Percentiles rank a stretch among this genome's conserved stretches.
phyloP scores from a whole-genome alignment of 2,888 invertebrate species.

The Pristionchus arcanus region DNA sequence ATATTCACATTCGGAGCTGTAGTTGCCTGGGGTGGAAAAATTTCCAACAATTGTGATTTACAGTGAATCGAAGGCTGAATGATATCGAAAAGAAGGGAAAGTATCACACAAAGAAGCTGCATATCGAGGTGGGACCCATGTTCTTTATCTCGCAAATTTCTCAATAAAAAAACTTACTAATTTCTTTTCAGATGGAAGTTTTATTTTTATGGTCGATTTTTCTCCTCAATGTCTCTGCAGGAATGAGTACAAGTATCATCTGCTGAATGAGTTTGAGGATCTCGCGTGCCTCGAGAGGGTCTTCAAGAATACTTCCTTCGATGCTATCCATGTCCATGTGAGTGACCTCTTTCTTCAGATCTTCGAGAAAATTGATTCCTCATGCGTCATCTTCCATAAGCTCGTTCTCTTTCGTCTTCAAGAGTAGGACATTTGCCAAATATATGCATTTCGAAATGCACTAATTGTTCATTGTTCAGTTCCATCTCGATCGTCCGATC shows the following conservation, averaged over 20 bases:
- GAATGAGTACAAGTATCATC: conserved; percentile 29
- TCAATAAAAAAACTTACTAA: no score
- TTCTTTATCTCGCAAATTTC: neutral
- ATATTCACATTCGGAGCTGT: no score
- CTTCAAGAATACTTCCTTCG: conserved; percentile 1
- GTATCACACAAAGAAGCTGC: neutral
- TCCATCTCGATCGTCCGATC: neutral
- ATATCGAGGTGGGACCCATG: neutral
- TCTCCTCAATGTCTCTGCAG: neutral
- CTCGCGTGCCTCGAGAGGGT: conserved; percentile 15
- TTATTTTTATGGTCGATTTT: neutral
- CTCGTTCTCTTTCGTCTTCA: no score
- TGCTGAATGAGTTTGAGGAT: neutral
- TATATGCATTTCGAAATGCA: neutral
- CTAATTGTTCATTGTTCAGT: neutral
- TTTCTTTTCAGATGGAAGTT: conserved; percentile 2
- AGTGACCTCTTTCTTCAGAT: no score
- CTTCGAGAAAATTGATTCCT: no score
- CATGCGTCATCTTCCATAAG: no score
- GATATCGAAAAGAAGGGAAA: neutral
- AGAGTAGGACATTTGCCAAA: no score
- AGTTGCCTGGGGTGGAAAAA: no score
- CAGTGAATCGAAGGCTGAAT: neutral
- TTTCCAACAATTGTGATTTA: neutral
- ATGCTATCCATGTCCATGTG: neutral